Evolutionary conservation across 2,113 vertebrate species (phyloP).

Genomic region (Camelus dromedarius): DNA sequence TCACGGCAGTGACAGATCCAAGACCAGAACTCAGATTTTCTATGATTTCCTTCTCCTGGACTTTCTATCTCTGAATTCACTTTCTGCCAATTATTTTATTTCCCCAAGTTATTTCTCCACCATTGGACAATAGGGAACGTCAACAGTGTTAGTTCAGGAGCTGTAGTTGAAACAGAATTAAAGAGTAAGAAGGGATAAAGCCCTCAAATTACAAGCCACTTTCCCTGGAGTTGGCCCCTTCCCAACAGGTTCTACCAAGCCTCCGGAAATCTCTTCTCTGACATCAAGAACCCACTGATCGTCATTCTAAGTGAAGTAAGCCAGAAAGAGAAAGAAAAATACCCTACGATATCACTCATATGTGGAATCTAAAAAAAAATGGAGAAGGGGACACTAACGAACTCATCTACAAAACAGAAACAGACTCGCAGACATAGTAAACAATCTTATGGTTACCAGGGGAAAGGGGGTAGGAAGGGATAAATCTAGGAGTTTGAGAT

Average conservation of each 20-base stretch:
- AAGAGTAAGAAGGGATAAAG: background rate
- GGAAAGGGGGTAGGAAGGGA: too few species aligned
- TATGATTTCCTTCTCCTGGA: background rate
- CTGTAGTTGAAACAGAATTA: background rate
- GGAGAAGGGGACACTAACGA: too few species aligned
- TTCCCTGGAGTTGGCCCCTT: background rate
- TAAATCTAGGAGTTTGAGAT: too few species aligned
- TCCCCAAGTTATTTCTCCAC: background rate
- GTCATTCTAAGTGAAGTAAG: too few species aligned
- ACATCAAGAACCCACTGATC: background rate
- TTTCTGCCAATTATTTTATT: background rate
- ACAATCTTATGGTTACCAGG: too few species aligned
- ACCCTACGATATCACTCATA: too few species aligned
- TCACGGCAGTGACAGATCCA: background rate
- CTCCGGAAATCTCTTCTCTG: background rate
- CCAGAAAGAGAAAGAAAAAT: too few species aligned
- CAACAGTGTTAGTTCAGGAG: background rate
- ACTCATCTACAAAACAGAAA: too few species aligned
- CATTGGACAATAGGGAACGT: background rate
- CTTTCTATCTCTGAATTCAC: background rate
- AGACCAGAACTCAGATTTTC: background rate
- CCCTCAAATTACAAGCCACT: background rate
- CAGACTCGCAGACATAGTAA: too few species aligned
- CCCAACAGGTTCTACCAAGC: background rate
- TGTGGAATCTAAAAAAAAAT: too few species aligned